These are phyloP conservation scores for Pitangus sulphuratus DNA, from an alignment of 2,797 vertebrate species.

Conservation along the genomic window DNA sequence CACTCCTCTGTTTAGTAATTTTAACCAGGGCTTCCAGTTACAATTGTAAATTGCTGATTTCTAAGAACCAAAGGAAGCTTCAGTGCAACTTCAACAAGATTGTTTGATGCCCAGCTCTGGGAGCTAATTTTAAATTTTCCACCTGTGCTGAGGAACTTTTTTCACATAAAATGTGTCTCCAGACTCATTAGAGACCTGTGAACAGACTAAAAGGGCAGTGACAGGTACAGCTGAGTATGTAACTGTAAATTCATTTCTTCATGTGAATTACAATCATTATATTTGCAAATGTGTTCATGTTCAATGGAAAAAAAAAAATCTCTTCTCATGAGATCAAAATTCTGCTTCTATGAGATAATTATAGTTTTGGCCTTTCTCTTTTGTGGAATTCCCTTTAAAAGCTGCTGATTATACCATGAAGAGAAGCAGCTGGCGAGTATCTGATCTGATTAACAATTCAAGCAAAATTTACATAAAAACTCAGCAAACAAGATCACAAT, in stretches of 20 bases:
- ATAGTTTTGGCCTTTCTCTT: slow-evolving; percentile 23
- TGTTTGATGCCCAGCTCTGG: neutral
- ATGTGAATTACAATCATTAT: neutral
- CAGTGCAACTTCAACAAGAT: neutral
- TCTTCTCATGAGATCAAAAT: slow-evolving; percentile 34
- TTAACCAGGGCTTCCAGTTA: neutral
- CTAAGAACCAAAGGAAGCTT: neutral
- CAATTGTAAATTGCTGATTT: neutral
- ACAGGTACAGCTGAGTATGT: neutral
- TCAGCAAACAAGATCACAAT: neutral
- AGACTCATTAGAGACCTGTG: neutral
- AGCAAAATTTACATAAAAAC: slow-evolving; percentile 27
- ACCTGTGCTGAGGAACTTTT: neutral
- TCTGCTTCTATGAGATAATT: slow-evolving; percentile 34
- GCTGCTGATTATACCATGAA: slow-evolving; percentile 23
- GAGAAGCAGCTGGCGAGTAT: slow-evolving; percentile 20
- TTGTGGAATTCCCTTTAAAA: slow-evolving; percentile 27
- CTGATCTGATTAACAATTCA: slow-evolving; percentile 23
- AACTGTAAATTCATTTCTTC: slow-evolving; percentile 2
- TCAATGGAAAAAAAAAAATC: neutral
- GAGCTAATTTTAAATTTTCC: neutral
- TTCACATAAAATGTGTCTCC: neutral
- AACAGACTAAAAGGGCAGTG: slow-evolving; percentile 12
- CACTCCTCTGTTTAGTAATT: neutral
- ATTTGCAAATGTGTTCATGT: slow-evolving; percentile 24